Conservation (phyloP, 2,113 vertebrate species). For the Protobothrops flavoviridis region DNA sequence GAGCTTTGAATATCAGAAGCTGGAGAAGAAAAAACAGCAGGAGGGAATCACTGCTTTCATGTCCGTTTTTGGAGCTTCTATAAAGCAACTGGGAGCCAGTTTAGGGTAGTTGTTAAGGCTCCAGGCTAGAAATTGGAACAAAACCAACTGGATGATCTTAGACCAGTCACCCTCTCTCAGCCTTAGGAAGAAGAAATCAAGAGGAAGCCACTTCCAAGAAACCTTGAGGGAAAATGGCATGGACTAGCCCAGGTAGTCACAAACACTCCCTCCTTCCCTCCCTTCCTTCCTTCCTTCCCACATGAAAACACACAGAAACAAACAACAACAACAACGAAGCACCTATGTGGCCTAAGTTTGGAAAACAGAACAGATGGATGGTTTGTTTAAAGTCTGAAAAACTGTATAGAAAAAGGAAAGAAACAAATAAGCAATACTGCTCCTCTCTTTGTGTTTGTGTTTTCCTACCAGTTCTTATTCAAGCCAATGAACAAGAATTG, state of each 20-base stretch:
- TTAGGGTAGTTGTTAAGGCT: background rate
- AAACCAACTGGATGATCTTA: background rate
- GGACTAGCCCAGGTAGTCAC: background rate
- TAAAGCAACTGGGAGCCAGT: background rate
- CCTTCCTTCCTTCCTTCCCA: too few species aligned
- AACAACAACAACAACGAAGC: background rate
- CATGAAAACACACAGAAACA: background rate
- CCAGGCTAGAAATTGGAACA: background rate
- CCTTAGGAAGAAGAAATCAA: background rate
- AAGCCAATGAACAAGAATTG: background rate
- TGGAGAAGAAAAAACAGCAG: background rate
- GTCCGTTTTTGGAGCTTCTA: background rate
- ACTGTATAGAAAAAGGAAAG: background rate
- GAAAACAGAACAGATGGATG: background rate
- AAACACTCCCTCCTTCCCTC: too few species aligned
- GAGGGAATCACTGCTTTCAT: background rate
- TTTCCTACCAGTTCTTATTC: background rate
- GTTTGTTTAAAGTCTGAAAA: background rate
- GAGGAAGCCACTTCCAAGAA: background rate
- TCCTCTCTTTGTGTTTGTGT: background rate
- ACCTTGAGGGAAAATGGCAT: background rate
- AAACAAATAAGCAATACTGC: background rate
- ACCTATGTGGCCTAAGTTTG: background rate
- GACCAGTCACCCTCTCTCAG: too few species aligned
- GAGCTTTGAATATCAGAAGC: background rate